A percentile compares a stretch with the other conserved stretches of the same genome.
Conservation (phyloP, 30 jellyfish, hydroid and myxozoan species). For the Haliclystus octoradiatus region DNA sequence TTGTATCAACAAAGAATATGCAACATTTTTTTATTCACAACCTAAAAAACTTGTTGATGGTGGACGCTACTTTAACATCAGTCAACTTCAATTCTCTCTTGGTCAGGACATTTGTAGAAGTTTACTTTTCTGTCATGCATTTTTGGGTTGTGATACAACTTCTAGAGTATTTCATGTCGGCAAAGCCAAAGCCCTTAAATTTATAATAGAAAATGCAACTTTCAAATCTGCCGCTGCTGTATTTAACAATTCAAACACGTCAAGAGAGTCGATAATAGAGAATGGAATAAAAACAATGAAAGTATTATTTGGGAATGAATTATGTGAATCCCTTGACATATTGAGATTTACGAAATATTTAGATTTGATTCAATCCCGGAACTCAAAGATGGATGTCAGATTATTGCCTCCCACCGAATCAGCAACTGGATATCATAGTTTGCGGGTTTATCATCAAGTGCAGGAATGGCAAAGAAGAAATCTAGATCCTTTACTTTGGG, state of each 20-base stretch:
- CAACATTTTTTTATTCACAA: too few species aligned
- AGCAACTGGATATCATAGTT: conserved; percentile 22
- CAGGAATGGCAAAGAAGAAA: conserved; percentile 17
- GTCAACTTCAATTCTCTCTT: conserved; percentile 1
- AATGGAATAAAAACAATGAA: conserved; percentile 19
- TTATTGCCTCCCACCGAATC: conserved; percentile 27
- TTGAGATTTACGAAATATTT: conserved; percentile 5
- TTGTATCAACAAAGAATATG: too few species aligned
- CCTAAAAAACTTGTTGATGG: too few species aligned
- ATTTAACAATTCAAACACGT: conserved; percentile 3
- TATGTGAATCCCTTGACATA: conserved; percentile 14
- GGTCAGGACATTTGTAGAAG: conserved; percentile 7
- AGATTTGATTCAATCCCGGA: conserved; percentile 13
- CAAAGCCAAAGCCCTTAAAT: conserved; percentile 13
- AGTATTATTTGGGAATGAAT: conserved; percentile 4
- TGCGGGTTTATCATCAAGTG: conserved; percentile 28
- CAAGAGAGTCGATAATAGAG: conserved; percentile 3
- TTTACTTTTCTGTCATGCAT: conserved; percentile 12
- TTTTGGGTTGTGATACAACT: conserved; percentile 32
- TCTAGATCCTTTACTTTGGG: conserved; percentile 18
- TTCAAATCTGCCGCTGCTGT: neutral
- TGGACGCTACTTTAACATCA: too few species aligned
- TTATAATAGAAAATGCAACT: conserved; percentile 4
- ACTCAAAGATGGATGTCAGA: neutral
- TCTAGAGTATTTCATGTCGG: conserved; percentile 30